Conservation (phyloP, 2,888 invertebrate species). For the Venusia cambrica region DNA sequence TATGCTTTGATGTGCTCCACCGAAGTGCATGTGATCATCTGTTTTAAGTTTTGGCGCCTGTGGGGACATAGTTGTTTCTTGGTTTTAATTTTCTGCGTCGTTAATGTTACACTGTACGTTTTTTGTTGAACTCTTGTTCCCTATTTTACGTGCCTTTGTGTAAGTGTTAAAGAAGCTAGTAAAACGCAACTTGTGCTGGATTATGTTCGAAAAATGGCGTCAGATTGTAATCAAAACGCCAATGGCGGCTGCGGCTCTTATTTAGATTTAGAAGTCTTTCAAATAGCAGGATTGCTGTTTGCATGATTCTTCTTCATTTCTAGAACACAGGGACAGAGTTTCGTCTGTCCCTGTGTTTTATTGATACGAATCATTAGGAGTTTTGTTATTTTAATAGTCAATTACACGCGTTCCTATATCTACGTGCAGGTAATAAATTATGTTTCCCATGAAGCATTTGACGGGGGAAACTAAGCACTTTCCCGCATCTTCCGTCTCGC, state of each 20-base stretch:
- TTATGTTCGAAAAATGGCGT: conserved; percentile 23
- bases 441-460: conserved; percentile 13
- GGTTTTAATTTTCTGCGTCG: too few relatives aligned
- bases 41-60: conserved; percentile 18
- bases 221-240: conserved; percentile 31
- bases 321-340: too few relatives aligned
- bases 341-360: too few relatives aligned
- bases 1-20: conserved; percentile 17
- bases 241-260: conserved; percentile 24
- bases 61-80: conserved; percentile 6
- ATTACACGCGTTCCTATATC: too few relatives aligned
- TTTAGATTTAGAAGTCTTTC: too few relatives aligned
- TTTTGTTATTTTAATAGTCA: too few relatives aligned
- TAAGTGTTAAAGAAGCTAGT: conserved; percentile 7
- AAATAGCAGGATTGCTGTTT: too few relatives aligned
- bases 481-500: conserved; percentile 6
- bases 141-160: too few relatives aligned
- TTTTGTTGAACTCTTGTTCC: too few relatives aligned
- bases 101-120: too few relatives aligned
- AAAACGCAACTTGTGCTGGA: conserved; percentile 13
- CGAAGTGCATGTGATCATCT: conserved; percentile 19
- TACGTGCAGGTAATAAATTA: conserved; percentile 7
- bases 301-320: too few relatives aligned
- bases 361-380: too few relatives aligned
- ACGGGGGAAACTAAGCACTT: conserved; percentile 9